Evolutionary conservation across 1,140 invertebrate genomes (phyloP).

Genomic region (Arion vulgaris): DNA sequence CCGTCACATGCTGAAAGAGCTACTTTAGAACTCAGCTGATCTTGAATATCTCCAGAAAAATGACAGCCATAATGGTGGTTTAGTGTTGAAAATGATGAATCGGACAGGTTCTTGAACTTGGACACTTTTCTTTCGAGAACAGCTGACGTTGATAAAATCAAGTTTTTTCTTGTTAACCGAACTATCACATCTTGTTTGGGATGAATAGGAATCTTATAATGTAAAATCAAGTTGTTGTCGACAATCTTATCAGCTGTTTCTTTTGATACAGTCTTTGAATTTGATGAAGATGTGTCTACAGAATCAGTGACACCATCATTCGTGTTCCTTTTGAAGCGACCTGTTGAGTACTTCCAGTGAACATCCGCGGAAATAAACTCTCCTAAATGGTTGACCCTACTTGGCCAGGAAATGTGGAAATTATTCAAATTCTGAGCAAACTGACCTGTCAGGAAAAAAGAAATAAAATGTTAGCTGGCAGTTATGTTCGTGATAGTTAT

Average conservation of each 20-base stretch:
- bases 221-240: constrained; percentile 61
- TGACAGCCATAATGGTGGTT: constrained; percentile 76
- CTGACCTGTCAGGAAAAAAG: constrained; percentile 52
- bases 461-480: not conserved
- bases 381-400: constrained; percentile 76
- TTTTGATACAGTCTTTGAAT: constrained; percentile 44
- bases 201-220: constrained; percentile 75
- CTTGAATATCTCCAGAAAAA: constrained; percentile 82
- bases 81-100: constrained; percentile 48
- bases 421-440: constrained; percentile 65
- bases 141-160: constrained; percentile 81
- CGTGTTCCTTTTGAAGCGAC: not conserved
- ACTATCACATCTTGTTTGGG: constrained; percentile 75
- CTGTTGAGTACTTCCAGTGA: constrained; percentile 51
- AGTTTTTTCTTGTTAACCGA: constrained; percentile 77
- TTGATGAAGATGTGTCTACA: not conserved
- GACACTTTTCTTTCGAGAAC: constrained; percentile 80
- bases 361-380: constrained; percentile 76
- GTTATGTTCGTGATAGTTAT: too few species aligned
- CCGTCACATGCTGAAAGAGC: constrained; percentile 87
- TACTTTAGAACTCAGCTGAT: constrained; percentile 79
- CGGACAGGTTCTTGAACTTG: constrained; percentile 69
- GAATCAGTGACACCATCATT: not conserved
- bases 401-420: constrained; percentile 76
- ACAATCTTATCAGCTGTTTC: not conserved